Base-by-base conservation (phyloP, 2,113 vertebrate genomes). In the Lagopus muta region DNA sequence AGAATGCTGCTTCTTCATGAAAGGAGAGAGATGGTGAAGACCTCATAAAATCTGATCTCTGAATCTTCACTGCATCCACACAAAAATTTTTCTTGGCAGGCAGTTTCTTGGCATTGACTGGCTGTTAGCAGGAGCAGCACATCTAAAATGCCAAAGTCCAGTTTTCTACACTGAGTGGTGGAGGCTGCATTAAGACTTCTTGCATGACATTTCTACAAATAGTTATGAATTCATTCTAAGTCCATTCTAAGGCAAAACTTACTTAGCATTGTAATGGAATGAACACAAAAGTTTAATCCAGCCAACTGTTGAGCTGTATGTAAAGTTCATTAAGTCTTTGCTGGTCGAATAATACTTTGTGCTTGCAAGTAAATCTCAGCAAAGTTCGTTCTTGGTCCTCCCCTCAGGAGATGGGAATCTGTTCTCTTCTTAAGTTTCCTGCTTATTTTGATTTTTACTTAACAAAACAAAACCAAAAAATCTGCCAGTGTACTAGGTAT, bases 101-200 rank as follows among this genome's bases (percentile, higher is more conserved):
- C 71, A 69, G 52, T 81, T 77, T 70, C 73, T 93, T 88, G 91
- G 52, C 82, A 61, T 10, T 78, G 95, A 71, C 72, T 71, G 78
- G 10, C 52, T 93, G 75, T 86, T 78, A 93, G 79, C 79, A 88
- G 84, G 84, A 93, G 75, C 67, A 78, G 43, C 32, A 9, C 47
- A 52, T 78, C 84, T 83, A 30, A 89, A 89, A 80, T 48, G 25
- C 66, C 52, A 75, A 76, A 78, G 79, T 88, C 95, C 95, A 40
- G 85, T 28, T 77, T 55, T 54, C 80, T 76, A 75, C 43, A 18
- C 0, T 5, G 54, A 32, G 30, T 71, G 58, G 16, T 77, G 66
- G 36, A 73, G 20, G 7, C 55, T 79, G 27, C 20, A 5, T n/a
- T 20, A 61, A 82, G 66, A 10, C 72, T 78, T 88, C 42, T 61